These are phyloP conservation scores for Eumacrocentrus americanus DNA, from an alignment of 2,888 invertebrate genomes.

Conservation along the genomic window DNA sequence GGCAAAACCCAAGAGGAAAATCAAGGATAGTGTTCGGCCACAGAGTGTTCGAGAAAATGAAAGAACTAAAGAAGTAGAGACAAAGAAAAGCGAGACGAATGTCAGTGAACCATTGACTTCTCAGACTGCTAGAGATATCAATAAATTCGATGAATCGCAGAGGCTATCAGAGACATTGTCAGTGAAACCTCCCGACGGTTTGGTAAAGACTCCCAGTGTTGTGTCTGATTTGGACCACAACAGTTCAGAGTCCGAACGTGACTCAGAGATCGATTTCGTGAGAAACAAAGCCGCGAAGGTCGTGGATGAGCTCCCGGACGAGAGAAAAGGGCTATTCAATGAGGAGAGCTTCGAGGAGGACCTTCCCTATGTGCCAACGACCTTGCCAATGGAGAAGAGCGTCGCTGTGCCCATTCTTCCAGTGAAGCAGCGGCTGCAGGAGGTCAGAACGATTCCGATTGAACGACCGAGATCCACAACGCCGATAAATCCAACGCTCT, in stretches of 20 bases:
- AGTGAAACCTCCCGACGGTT: constrained; percentile 30
- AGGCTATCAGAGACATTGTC: constrained; percentile 3
- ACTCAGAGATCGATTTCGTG: constrained; percentile 67
- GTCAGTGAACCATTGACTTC: constrained; percentile 47
- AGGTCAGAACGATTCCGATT: constrained; percentile 71
- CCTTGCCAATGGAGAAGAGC: constrained; percentile 83
- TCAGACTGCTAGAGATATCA: background rate
- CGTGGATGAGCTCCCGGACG: constrained; percentile 67
- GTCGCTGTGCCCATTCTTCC: constrained; percentile 82
- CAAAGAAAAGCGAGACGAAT: constrained; percentile 32
- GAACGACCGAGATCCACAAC: constrained; percentile 78
- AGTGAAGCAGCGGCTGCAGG: constrained; percentile 70
- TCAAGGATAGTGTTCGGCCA: constrained; percentile 41
- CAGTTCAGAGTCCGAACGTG: constrained; percentile 75
- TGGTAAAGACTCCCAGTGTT: constrained; percentile 50
- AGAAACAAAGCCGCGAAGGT: constrained; percentile 65
- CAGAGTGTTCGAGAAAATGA: constrained; percentile 29
- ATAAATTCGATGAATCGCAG: constrained; percentile 1
- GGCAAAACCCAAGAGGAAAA: constrained; percentile 51
- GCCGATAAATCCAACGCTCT: constrained; percentile 73
- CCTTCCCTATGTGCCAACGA: constrained; percentile 88
- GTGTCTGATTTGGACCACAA: constrained; percentile 56
- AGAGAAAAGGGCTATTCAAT: constrained; percentile 77
- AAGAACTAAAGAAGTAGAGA: background rate
- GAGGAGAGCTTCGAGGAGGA: constrained; percentile 85